Conservation (phyloP, 2,888 invertebrate genomes). For the Masnerella sp. region DNA sequence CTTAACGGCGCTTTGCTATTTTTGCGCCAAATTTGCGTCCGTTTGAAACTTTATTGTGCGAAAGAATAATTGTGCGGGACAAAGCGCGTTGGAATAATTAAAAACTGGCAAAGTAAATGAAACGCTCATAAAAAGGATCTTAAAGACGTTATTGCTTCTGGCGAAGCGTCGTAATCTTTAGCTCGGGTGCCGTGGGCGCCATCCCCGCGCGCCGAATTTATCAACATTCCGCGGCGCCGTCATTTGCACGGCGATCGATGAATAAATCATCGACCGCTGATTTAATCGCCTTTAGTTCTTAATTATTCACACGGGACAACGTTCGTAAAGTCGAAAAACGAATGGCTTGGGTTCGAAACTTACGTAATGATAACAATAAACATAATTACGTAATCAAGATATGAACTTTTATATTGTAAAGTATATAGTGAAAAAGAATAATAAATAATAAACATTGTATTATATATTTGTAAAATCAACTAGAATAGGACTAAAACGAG, state of each 20-base stretch:
- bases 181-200: neutral
- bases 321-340: neutral
- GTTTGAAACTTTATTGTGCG: constrained; percentile 31
- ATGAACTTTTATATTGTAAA: too few species aligned
- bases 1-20: constrained; percentile 11
- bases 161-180: constrained; percentile 21
- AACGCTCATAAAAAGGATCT: constrained; percentile 20
- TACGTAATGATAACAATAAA: too few species aligned
- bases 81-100: constrained; percentile 33
- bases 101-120: constrained; percentile 24
- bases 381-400: too few species aligned
- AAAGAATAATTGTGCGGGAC: constrained; percentile 31
- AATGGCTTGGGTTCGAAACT: too few species aligned
- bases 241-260: neutral
- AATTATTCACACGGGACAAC: neutral
- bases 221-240: neutral
- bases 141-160: constrained; percentile 6
- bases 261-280: constrained; percentile 2
- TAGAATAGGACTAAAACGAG: too few species aligned
- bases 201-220: neutral
- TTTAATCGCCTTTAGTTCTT: neutral
- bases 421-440: too few species aligned
- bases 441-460: too few species aligned
- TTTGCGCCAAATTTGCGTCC: constrained; percentile 19
- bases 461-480: too few species aligned